Evolutionary conservation across 2,888 invertebrate species (phyloP).

Genomic region (Dynastes tityus): DNA sequence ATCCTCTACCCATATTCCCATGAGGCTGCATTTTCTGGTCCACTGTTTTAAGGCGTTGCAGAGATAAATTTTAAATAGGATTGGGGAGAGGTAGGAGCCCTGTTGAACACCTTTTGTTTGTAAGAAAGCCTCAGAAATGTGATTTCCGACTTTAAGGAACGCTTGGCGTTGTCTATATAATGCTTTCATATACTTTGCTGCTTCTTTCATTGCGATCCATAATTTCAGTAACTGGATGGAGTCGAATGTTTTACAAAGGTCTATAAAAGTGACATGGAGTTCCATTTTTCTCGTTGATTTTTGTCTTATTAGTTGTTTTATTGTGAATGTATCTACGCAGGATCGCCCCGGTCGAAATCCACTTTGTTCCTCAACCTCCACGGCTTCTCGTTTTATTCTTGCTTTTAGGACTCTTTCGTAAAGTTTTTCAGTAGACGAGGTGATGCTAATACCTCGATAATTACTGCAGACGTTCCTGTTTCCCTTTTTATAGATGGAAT

Average conservation of each 20-base stretch:
- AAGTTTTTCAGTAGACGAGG: background rate
- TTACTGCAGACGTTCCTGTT: background rate
- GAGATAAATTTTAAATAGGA: too few species aligned
- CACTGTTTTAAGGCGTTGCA: too few species aligned
- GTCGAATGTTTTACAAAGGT: background rate
- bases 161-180: too few species aligned
- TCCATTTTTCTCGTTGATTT: background rate
- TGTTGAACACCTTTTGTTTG: too few species aligned
- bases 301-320: background rate
- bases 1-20: too few species aligned
- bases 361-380: background rate
- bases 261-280: background rate
- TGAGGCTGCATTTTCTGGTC: too few species aligned
- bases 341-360: background rate
- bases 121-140: too few species aligned
- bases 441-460: background rate
- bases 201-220: too few species aligned
- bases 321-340: background rate
- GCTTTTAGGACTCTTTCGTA: background rate
- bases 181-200: too few species aligned
- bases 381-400: background rate
- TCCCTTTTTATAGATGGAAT: conserved; percentile 50
- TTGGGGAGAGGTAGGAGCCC: too few species aligned
- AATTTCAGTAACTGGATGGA: background rate
- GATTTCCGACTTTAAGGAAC: too few species aligned